These are phyloP conservation scores for Arctocebus calabarensis DNA, from an alignment of 2,797 vertebrate genomes.

Conservation along the genomic window DNA sequence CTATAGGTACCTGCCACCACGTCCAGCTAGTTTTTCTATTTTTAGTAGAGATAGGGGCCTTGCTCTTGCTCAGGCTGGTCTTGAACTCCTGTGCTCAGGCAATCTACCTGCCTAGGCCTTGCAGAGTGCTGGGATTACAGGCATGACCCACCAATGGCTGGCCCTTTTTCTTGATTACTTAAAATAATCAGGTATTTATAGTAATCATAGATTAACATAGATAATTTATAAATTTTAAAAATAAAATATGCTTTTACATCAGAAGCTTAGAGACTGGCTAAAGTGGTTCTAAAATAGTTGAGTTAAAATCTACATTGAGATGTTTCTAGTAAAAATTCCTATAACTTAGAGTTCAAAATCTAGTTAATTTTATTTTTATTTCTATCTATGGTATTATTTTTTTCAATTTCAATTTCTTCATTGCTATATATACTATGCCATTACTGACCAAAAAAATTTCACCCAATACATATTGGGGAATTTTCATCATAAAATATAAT, in stretches of 20 bases:
- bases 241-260: background rate
- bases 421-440: background rate
- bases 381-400: background rate
- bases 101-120: too few species aligned
- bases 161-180: background rate
- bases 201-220: background rate
- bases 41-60: too few species aligned
- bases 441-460: background rate
- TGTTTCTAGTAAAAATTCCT: background rate
- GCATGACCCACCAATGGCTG: too few species aligned
- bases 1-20: too few species aligned
- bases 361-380: slow-evolving; percentile 20
- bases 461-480: background rate
- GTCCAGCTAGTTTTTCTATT: too few species aligned
- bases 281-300: background rate
- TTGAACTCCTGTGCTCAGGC: too few species aligned
- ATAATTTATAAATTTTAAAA: background rate
- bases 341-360: background rate
- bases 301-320: background rate
- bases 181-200: background rate
- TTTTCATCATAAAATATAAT: slow-evolving; percentile 26
- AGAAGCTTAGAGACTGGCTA: background rate
- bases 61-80: too few species aligned
- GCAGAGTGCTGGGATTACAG: too few species aligned
- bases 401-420: background rate